Evolutionary conservation across 2,888 invertebrate species (phyloP).

Genomic region (Phyllotreta cruciferae): DNA sequence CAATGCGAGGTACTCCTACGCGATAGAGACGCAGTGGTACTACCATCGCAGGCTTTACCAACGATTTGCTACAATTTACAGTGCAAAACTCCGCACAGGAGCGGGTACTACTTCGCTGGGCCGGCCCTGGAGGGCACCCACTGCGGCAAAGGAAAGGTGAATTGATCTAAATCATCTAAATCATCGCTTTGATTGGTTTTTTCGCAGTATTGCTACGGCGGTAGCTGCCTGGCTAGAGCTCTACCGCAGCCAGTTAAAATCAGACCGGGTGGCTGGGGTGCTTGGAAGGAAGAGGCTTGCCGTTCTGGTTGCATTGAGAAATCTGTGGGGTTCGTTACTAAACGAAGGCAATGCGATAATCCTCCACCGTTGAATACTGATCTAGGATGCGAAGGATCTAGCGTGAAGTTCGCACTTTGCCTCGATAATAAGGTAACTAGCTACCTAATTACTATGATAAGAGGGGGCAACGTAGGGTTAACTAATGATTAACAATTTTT

Average conservation of each 20-base stretch:
- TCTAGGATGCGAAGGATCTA: slow-evolving; percentile 68
- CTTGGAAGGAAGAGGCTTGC: slow-evolving; percentile 69
- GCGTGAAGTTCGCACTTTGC: slow-evolving; percentile 72
- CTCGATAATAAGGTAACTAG: slow-evolving; percentile 67
- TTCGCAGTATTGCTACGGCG: slow-evolving; percentile 76
- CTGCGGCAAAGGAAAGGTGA: slow-evolving; percentile 71
- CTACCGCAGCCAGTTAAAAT: slow-evolving; percentile 56
- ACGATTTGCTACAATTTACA: slow-evolving; percentile 71
- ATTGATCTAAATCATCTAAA: too few species aligned
- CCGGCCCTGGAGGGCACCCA: slow-evolving; percentile 84
- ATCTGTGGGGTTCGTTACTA: slow-evolving; percentile 67
- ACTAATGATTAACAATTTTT: too few species aligned
- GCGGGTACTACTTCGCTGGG: slow-evolving; percentile 78
- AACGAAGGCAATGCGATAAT: slow-evolving; percentile 66
- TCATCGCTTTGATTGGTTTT: too few species aligned
- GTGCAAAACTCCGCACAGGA: slow-evolving; percentile 75
- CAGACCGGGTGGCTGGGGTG: slow-evolving; percentile 68
- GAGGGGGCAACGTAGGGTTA: too few species aligned
- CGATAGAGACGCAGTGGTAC: slow-evolving; percentile 70
- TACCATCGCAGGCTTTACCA: slow-evolving; percentile 57
- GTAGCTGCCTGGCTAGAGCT: slow-evolving; percentile 65
- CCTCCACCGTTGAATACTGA: slow-evolving; percentile 62
- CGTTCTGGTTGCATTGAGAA: slow-evolving; percentile 72
- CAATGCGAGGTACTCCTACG: slow-evolving; percentile 77
- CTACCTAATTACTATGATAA: too few species aligned